These are phyloP conservation scores for Saimiri boliviensis DNA, from an alignment of 2,113 vertebrate species.

Conservation along the genomic window DNA sequence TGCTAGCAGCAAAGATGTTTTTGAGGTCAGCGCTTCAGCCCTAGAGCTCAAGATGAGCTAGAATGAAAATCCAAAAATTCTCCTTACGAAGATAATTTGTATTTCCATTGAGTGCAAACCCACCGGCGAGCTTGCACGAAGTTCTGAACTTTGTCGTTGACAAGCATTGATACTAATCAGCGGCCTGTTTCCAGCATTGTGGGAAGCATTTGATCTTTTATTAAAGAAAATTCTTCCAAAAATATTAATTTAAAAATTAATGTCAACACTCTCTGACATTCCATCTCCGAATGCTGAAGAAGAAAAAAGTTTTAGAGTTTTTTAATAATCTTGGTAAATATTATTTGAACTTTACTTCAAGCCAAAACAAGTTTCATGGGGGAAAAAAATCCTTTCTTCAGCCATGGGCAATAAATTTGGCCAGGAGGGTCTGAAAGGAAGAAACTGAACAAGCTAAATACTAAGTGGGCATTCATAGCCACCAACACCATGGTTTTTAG, in stretches of 20 bases:
- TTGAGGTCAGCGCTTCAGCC: conserved; percentile 41
- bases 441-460: conserved; percentile 52
- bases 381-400: conserved; percentile 77
- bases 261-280: conserved; percentile 79
- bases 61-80: conserved; percentile 51
- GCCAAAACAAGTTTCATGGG: conserved; percentile 80
- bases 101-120: conserved; percentile 14
- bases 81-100: neutral
- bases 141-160: neutral
- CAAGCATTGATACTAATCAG: conserved; percentile 48
- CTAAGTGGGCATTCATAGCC: conserved; percentile 60
- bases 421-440: conserved; percentile 62
- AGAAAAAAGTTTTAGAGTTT: conserved; percentile 79
- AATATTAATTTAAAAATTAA: conserved; percentile 82
- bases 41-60: conserved; percentile 28
- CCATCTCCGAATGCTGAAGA: conserved; percentile 70
- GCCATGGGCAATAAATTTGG: conserved; percentile 75
- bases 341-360: conserved; percentile 81
- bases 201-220: conserved; percentile 79
- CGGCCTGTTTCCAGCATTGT: conserved; percentile 45
- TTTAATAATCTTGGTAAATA: conserved; percentile 83
- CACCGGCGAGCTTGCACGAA: neutral
- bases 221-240: conserved; percentile 74
- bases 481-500: neutral
- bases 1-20: neutral